A percentile compares a stretch with the other conserved stretches of the same genome.
Evolutionary conservation across 2,888 invertebrate species (phyloP).

Genomic region (Pycnomerus fuliginosus): DNA sequence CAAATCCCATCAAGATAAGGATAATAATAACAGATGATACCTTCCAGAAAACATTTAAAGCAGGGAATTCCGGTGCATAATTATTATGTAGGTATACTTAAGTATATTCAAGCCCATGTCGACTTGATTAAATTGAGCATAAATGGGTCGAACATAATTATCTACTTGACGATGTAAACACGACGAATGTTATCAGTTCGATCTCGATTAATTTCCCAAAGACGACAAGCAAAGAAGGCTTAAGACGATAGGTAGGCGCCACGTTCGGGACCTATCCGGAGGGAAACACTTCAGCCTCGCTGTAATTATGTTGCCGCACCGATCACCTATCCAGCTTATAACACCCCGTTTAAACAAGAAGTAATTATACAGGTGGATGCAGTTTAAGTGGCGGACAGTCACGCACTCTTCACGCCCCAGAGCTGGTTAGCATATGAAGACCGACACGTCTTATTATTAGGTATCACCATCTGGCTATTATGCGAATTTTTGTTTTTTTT

Average conservation of each 20-base stretch:
- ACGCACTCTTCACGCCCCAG: slow-evolving; percentile 34
- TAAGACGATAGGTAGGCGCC: too few relatives aligned
- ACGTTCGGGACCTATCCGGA: slow-evolving; percentile 21
- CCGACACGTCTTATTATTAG: slow-evolving; percentile 23
- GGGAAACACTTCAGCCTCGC: slow-evolving; percentile 12
- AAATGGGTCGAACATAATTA: slow-evolving; percentile 28
- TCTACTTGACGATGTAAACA: slow-evolving; percentile 35
- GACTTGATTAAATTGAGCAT: too few relatives aligned
- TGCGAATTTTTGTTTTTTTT: too few relatives aligned
- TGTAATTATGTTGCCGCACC: slow-evolving; percentile 21
- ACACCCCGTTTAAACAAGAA: slow-evolving; percentile 26
- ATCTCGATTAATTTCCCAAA: slow-evolving; percentile 37
- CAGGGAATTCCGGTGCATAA: too few relatives aligned
- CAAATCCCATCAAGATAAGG: too few relatives aligned
- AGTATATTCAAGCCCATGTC: too few relatives aligned
- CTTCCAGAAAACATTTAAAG: too few relatives aligned
- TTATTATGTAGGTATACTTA: too few relatives aligned
- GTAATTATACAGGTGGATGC: slow-evolving; percentile 24
- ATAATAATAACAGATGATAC: too few relatives aligned
- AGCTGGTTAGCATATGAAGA: slow-evolving; percentile 31
- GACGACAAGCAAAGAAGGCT: too few relatives aligned
- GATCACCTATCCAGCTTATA: slow-evolving; percentile 22
- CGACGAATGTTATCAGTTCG: slow-evolving; percentile 28
- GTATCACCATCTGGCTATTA: too few relatives aligned
- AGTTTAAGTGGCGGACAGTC: slow-evolving; percentile 30